phyloP scores from a whole-genome alignment of 1,140 invertebrate genomes.

The Polyergus mexicanus region DNA sequence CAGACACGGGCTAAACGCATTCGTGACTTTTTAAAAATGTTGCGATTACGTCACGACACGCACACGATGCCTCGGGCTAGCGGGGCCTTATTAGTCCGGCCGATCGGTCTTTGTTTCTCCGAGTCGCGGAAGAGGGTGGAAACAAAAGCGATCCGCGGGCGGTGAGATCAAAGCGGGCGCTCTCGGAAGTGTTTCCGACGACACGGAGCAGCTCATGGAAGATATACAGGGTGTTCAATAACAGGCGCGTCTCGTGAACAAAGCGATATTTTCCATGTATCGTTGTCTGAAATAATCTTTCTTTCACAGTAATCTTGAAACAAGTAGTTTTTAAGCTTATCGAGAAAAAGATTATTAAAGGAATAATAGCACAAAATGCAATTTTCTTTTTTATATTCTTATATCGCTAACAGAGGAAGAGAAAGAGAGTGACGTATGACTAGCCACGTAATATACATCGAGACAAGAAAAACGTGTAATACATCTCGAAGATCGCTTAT shows the following conservation, averaged over 20 bases:
- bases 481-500: neutral
- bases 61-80: slow-evolving; percentile 40
- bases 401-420: neutral
- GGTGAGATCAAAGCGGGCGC: slow-evolving; percentile 80
- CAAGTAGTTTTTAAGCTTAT: neutral
- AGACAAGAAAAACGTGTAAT: slow-evolving; percentile 2
- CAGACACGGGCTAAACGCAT: slow-evolving; percentile 75
- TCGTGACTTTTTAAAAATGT: slow-evolving; percentile 84
- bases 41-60: slow-evolving; percentile 82
- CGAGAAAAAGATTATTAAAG: neutral
- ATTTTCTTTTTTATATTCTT: neutral
- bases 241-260: neutral
- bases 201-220: slow-evolving; percentile 10
- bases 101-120: slow-evolving; percentile 71
- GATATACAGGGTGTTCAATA: slow-evolving; percentile 1
- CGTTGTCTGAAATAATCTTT: neutral
- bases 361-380: neutral
- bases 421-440: neutral
- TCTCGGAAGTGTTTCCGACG: slow-evolving; percentile 45
- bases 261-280: neutral
- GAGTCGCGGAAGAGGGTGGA: slow-evolving; percentile 52
- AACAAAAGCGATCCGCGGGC: slow-evolving; percentile 55
- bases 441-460: slow-evolving; percentile 17
- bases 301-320: neutral
- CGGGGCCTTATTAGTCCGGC: slow-evolving; percentile 71